Percentiles rank a stretch among this genome's conserved stretches.
These are phyloP conservation scores for Tenualosa thibaudeaui DNA, from an alignment of 2,797 vertebrate genomes.

Conservation along the genomic window DNA sequence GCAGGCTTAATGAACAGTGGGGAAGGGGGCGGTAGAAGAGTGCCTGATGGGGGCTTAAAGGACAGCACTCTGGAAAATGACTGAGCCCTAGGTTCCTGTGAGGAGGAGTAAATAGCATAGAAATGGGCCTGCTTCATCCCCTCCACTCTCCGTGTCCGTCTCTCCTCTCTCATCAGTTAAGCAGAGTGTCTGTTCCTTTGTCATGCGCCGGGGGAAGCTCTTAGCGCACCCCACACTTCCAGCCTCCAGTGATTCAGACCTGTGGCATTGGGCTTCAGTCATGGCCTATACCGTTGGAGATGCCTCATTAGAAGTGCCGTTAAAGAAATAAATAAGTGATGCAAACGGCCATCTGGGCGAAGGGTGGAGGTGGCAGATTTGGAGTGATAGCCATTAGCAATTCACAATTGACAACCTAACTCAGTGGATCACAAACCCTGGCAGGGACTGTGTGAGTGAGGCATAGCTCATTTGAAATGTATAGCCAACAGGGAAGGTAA, in stretches of 20 bases:
- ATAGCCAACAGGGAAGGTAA: neutral
- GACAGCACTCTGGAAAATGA: constrained; percentile 60
- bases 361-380: constrained; percentile 13
- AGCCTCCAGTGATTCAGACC: neutral
- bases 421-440: neutral
- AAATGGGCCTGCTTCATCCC: constrained; percentile 36
- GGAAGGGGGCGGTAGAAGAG: constrained; percentile 24
- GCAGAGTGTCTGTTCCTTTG: neutral
- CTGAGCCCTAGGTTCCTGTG: constrained; percentile 51
- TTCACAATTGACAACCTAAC: neutral
- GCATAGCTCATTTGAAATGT: constrained; percentile 25
- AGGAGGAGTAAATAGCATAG: constrained; percentile 36
- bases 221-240: neutral
- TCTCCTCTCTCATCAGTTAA: neutral
- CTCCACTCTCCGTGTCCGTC: constrained; percentile 5
- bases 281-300: neutral
- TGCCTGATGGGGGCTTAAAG: constrained; percentile 52
- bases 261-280: neutral
- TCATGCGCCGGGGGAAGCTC: neutral
- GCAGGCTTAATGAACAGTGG: constrained; percentile 50
- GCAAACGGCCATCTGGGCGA: neutral
- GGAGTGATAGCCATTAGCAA: constrained; percentile 4
- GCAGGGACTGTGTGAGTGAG: neutral
- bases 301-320: neutral
- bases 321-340: neutral